Evolutionary conservation across 1,140 invertebrate genomes (phyloP), one percentile per base, ranked within the genome.

Genomic region (Riptortus pedestris): DNA sequence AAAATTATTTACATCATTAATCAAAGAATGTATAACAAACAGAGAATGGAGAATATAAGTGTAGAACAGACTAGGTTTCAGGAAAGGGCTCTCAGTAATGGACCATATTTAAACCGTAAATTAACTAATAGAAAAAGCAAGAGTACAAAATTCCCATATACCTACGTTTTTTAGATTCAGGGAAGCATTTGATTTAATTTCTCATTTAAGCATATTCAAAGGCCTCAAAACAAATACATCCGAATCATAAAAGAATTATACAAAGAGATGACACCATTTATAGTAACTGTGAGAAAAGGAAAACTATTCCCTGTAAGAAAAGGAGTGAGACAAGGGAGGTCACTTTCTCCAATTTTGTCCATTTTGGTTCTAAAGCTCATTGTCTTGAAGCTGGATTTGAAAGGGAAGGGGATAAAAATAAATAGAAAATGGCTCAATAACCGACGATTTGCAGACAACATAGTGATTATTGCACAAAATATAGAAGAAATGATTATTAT

Each of bases 81-180:
- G 72, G 65, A 67, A 58, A 9, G 69, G 70, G 1, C 73, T 55
- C 28, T 63, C 60, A 3, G 60, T 58, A 7, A 66, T 63, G 22
- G 65, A 66, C 43, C 65, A 66, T 31, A 57, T 66, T 2, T 61
- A 66, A 1, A 27, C 38, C n/a, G 26, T 63, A 27, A 51, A 38
- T 4, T 11, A 33, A 45, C 2, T 63, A 1, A 63, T 66, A 27
- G 51, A 66, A 45, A 66, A 57, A 58, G 12, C n/a, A 63, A 7
- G 65, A 66, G 18, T 66, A 66, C 29, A 18, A 58, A 11, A 5
- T 45, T 16, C 43, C 31, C n/a, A 27, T 63, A 16, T 33, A 2
- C 29, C 24, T 63, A 3, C n/a, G n/a, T 2, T 63, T 66, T 59
- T 7, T 51, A 7, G 48, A 51, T 51, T n/a, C 20, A 22, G 20